Conservation (phyloP, 2,113 vertebrate species). For the Nesoenas mayeri region DNA sequence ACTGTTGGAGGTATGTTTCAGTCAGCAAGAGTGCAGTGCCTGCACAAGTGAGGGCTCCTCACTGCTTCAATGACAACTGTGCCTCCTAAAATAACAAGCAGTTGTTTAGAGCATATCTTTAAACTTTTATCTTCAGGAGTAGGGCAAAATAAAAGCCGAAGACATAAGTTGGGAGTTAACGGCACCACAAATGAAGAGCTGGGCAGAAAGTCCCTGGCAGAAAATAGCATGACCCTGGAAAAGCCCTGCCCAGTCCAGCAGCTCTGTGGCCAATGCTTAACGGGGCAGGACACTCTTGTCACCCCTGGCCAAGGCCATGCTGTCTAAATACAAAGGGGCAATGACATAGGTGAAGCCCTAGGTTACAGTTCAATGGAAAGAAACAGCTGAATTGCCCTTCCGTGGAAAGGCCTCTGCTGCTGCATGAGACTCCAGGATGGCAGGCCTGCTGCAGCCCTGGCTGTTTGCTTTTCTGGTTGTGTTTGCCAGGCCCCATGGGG, state of each 20-base stretch:
- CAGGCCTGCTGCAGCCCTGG: fast-evolving
- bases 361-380: background rate
- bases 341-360: background rate
- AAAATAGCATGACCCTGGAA: background rate
- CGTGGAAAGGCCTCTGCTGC: background rate
- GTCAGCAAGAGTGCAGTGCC: background rate
- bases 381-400: too few species aligned
- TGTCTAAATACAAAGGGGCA: background rate
- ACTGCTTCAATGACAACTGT: background rate
- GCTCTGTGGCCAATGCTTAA: background rate
- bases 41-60: background rate
- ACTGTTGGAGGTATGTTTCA: background rate
- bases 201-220: background rate
- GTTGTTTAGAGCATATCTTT: background rate
- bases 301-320: background rate
- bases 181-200: background rate
- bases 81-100: background rate
- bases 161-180: background rate
- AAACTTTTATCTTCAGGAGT: background rate
- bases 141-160: background rate
- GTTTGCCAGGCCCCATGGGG: background rate
- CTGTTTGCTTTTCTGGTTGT: background rate
- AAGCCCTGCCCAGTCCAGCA: background rate
- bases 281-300: background rate
- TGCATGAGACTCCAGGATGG: background rate